These are phyloP conservation scores for Nephrotoma guestfalica DNA, from an alignment of 2,888 invertebrate genomes.

Conservation along the genomic window DNA sequence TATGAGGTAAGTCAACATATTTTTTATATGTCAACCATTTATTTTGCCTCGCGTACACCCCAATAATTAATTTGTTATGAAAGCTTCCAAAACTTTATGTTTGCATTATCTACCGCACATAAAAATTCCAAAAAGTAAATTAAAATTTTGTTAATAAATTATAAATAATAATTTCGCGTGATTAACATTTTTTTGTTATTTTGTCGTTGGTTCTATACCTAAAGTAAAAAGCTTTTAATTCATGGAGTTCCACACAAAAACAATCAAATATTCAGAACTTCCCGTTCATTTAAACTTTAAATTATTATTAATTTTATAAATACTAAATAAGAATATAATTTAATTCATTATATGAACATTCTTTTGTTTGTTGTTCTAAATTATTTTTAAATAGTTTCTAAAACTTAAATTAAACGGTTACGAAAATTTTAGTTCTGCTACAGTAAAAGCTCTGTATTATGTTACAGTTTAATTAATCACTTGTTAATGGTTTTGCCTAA, in stretches of 20 bases:
- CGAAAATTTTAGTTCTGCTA: no score
- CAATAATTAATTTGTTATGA: neutral
- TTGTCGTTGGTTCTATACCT: neutral
- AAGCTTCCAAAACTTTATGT: neutral
- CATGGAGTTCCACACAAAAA: neutral
- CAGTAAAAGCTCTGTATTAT: no score
- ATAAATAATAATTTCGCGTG: neutral
- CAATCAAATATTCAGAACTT: neutral
- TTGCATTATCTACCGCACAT: neutral
- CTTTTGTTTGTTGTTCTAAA: neutral
- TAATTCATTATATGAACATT: neutral
- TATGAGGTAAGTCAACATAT: constrained; percentile 59
- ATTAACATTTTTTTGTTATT: neutral
- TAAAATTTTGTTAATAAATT: neutral
- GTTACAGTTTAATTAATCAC: no score
- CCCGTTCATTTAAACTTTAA: neutral
- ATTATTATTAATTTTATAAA: neutral
- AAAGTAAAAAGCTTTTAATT: neutral
- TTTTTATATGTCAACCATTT: constrained; percentile 2
- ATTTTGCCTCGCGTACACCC: neutral
- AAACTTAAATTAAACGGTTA: neutral
- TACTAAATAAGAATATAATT: neutral
- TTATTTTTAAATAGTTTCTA: neutral
- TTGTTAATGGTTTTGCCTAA: no score
- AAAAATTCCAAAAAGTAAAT: neutral